A percentile compares a stretch with the other conserved stretches of the same genome.
phyloP scores from a whole-genome alignment of 2,113 vertebrate species.

The Rhineura floridana region DNA sequence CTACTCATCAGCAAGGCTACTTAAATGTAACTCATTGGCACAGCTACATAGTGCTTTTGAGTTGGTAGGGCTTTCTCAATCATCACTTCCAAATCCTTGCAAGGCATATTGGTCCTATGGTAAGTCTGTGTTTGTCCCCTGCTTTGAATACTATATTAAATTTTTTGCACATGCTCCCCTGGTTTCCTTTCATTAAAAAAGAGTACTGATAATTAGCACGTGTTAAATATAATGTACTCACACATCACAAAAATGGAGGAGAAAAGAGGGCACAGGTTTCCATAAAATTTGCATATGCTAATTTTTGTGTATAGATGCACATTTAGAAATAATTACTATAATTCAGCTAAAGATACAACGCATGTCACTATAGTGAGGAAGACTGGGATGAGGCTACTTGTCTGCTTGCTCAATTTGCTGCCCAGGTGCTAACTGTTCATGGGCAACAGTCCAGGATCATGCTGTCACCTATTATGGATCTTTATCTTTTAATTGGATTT shows the following conservation, averaged over 20 bases:
- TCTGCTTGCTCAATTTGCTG: too few species aligned
- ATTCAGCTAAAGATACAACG: too few species aligned
- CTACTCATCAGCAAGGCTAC: background rate
- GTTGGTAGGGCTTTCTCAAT: background rate
- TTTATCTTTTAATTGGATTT: too few species aligned
- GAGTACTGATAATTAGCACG: background rate
- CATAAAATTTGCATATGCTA: too few species aligned
- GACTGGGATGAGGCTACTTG: too few species aligned
- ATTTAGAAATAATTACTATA: too few species aligned
- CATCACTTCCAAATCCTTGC: background rate
- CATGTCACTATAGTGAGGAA: too few species aligned
- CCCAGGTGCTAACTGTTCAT: too few species aligned
- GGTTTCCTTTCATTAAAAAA: background rate
- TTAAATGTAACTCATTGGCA: background rate
- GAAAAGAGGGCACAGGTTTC: too few species aligned
- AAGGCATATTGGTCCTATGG: background rate
- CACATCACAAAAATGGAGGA: background rate
- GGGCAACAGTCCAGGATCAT: too few species aligned
- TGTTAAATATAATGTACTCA: background rate
- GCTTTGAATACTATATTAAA: background rate
- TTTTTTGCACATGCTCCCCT: background rate
- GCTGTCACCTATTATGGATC: too few species aligned
- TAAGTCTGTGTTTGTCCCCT: background rate
- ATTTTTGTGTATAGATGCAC: too few species aligned
- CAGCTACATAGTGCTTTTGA: background rate